Evolutionary conservation across 2,797 vertebrate genomes (phyloP).

Genomic region (Heteromormyrus szaboi): DNA sequence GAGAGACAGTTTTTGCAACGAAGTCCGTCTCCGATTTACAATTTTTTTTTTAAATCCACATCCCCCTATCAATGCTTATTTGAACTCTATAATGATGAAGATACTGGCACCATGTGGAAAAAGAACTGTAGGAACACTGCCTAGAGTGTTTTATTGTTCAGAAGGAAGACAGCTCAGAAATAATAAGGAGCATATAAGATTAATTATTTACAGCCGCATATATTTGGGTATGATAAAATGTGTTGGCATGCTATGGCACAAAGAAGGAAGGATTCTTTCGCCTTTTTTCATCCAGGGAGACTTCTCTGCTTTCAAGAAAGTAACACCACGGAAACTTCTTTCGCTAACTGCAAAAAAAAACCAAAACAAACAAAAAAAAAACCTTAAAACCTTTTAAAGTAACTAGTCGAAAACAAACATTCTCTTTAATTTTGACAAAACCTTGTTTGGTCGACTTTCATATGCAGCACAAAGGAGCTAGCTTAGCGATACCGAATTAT

Average conservation of each 20-base stretch:
- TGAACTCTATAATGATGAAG: constrained; percentile 36
- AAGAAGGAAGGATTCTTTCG: background rate
- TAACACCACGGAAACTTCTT: background rate
- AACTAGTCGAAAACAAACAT: background rate
- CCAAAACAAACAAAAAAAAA: background rate
- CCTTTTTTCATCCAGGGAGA: background rate
- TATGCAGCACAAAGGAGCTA: background rate
- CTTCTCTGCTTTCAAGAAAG: background rate
- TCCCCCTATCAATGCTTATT: constrained; percentile 32
- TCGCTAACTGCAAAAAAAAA: background rate
- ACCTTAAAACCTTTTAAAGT: background rate
- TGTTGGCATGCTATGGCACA: constrained; percentile 27
- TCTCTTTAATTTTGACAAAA: constrained; percentile 3
- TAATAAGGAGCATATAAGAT: constrained; percentile 49
- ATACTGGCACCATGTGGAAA: constrained; percentile 18
- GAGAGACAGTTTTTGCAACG: constrained; percentile 24
- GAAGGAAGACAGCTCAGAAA: constrained; percentile 37
- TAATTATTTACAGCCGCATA: constrained; percentile 49
- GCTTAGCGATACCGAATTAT: background rate
- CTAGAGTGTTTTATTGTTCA: constrained; percentile 24
- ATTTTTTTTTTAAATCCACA: constrained; percentile 36
- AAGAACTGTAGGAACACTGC: background rate
- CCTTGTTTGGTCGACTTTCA: constrained; percentile 1
- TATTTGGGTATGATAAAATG: constrained; percentile 45
- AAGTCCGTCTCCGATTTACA: constrained; percentile 28